phyloP scores from a whole-genome alignment of 2,888 invertebrate species.

The Sericinus montela region DNA sequence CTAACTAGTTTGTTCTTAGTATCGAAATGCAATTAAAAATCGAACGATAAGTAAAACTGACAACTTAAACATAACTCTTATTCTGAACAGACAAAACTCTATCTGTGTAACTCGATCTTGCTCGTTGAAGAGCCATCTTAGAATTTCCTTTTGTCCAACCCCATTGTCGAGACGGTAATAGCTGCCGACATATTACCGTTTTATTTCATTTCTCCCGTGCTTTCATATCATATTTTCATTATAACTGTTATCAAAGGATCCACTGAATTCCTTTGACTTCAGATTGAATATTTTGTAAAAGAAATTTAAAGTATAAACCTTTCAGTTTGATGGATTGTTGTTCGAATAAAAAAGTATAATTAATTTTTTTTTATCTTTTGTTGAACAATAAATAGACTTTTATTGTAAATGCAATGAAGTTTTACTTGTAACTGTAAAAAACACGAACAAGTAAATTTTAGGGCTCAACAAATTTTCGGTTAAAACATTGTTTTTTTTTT shows the following conservation, averaged over 20 bases:
- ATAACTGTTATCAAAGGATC: slow-evolving; percentile 34
- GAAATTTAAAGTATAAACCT: no score
- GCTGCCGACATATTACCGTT: slow-evolving; percentile 64
- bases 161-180: slow-evolving; percentile 60
- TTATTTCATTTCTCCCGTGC: slow-evolving; percentile 60
- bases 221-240: slow-evolving; percentile 57
- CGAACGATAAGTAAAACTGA: slow-evolving; percentile 11
- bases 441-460: no score
- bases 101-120: slow-evolving; percentile 60
- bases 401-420: no score
- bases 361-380: no score
- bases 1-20: background rate
- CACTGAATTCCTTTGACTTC: slow-evolving; percentile 18
- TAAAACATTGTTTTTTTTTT: no score
- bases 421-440: no score
- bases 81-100: slow-evolving; percentile 5
- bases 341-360: no score
- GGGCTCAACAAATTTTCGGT: no score
- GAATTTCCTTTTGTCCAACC: slow-evolving; percentile 61
- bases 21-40: slow-evolving; percentile 14
- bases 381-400: no score
- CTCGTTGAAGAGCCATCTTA: slow-evolving; percentile 51
- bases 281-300: slow-evolving; percentile 8
- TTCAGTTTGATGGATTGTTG: no score
- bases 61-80: slow-evolving; percentile 10